Conservation (phyloP, 2,113 vertebrate species). For the Podiceps cristatus region DNA sequence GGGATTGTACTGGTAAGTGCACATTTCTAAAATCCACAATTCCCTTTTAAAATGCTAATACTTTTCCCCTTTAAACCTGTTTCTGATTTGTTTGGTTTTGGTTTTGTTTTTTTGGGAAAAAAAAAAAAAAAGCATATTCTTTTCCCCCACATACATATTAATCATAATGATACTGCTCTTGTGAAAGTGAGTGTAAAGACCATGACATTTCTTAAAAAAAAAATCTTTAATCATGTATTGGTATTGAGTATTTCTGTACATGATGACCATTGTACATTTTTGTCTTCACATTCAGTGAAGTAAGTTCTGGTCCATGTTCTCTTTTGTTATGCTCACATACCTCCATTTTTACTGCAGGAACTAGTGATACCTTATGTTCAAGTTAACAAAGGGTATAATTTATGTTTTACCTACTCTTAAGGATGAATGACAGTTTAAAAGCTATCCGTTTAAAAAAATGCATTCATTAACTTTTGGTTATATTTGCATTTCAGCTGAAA, state of each 20-base stretch:
- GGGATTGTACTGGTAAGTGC: conserved; percentile 79
- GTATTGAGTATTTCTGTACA: neutral
- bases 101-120: too few relatives aligned
- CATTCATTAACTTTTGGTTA: neutral
- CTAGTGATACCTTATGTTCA: neutral
- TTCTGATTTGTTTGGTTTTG: too few relatives aligned
- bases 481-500: neutral
- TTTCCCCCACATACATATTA: neutral
- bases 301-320: neutral
- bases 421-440: neutral
- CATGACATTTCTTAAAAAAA: neutral
- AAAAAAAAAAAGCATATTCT: neutral
- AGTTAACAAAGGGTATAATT: neutral
- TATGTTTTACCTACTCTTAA: neutral
- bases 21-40: neutral
- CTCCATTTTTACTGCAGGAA: neutral
- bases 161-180: neutral
- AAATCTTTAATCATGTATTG: neutral
- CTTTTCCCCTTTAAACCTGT: neutral
- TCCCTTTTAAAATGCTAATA: neutral
- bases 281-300: neutral
- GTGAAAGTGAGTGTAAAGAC: neutral
- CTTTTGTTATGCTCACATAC: neutral
- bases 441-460: rapidly evolving
- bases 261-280: neutral